Evolutionary conservation across 2,113 vertebrate genomes (phyloP), one percentile per base, ranked within the genome.

Genomic region (Thomomys bottae): DNA sequence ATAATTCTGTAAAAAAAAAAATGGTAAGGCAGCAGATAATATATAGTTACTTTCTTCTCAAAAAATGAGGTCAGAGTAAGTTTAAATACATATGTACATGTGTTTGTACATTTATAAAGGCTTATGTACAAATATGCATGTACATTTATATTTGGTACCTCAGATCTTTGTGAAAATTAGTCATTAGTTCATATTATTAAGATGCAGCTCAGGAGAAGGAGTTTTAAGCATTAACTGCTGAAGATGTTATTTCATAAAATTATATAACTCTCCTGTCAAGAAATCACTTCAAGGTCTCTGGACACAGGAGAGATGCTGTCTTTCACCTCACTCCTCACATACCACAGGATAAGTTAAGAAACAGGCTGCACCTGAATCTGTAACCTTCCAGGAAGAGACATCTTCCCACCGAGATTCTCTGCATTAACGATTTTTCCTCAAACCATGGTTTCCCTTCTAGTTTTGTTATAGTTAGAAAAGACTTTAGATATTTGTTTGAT

Each of bases 41-140:
- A 83, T 49, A 8, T 14, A 20, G 89, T 28, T 59, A 78, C 12
- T 78, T 94, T 90, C 20, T 83, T 89, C 45, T 87, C 84, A 68
- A 91, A 66, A 93, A 80, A 78, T 70, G 26, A 1, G 80, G 57
- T 68, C 5, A 42, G 32, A 70, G 42, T 2, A 83, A 57, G 24
- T 87, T 38, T 20, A 84, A 70, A 59, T 57, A 76, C 63, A 63
- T 42, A 57, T 32, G n/a, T 2, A 8, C 0, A 42, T 15, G 83
- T 45, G 73, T 90, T 71, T 30, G 24, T 5, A 73, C 2, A 0
- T 34, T 2, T 68, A 88, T 40, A 42, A 54, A 54, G 18, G 49
- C 49, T 17, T 54, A 54, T 54, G 45, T 45, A 11, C 11, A 21
- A 78, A 90, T 12, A 79, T 40, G 70, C 86, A 80, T 26, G 24